Percentiles rank a stretch among this genome's conserved stretches.
phyloP scores from a whole-genome alignment of 2,888 invertebrate species.

The Trimorus sp. region DNA sequence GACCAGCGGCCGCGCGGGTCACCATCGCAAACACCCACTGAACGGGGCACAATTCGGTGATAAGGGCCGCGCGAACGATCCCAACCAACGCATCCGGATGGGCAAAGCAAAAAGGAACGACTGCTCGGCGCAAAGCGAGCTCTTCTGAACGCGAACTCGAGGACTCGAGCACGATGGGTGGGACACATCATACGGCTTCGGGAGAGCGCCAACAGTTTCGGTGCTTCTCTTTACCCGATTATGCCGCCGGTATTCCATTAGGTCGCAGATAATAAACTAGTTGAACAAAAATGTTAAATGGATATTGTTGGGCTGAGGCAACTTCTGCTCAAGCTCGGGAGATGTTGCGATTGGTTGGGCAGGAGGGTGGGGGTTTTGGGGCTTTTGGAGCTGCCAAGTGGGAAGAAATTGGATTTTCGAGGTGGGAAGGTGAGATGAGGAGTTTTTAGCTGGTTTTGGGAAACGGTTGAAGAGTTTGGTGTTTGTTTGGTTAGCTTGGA shows the following conservation, averaged over 20 bases:
- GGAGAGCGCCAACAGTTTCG: constrained; percentile 76
- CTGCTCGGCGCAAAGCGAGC: constrained; percentile 54
- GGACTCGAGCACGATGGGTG: constrained; percentile 59
- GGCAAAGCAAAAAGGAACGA: constrained; percentile 65
- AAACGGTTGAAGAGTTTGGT: too few relatives aligned
- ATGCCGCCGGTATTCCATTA: constrained; percentile 76
- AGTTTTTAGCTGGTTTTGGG: too few relatives aligned
- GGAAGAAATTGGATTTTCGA: too few relatives aligned
- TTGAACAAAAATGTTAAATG: constrained; percentile 65
- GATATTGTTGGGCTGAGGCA: constrained; percentile 58
- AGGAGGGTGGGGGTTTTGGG: too few relatives aligned
- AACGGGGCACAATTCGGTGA: not conserved
- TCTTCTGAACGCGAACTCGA: constrained; percentile 55
- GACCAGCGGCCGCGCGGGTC: too few relatives aligned
- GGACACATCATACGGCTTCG: constrained; percentile 76
- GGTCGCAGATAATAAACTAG: constrained; percentile 72
- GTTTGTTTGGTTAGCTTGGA: too few relatives aligned
- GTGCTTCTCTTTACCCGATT: constrained; percentile 82
- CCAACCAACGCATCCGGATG: constrained; percentile 52
- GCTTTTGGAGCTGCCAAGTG: too few relatives aligned
- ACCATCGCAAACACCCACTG: too few relatives aligned
- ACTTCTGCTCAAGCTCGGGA: constrained; percentile 2
- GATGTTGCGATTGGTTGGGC: too few relatives aligned
- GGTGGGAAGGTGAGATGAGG: too few relatives aligned
- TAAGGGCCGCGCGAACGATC: constrained; percentile 38